These are phyloP conservation scores for Tetheella fluctuosa DNA, from an alignment of 2,888 invertebrate species.

Conservation along the genomic window DNA sequence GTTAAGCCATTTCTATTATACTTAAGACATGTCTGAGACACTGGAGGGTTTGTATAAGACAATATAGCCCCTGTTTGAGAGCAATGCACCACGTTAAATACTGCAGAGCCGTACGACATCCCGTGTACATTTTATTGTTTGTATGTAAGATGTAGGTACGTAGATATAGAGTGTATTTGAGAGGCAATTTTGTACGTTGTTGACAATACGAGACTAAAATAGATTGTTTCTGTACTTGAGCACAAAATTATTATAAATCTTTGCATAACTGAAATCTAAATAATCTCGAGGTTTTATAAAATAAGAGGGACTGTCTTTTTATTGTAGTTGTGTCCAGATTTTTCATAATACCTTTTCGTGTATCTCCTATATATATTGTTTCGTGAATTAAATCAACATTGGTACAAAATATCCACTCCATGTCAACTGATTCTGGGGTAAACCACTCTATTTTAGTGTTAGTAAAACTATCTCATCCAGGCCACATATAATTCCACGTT, in stretches of 20 bases:
- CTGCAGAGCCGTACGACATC: constrained; percentile 13
- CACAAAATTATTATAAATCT: too few species aligned
- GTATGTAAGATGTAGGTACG: background rate
- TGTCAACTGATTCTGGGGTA: too few species aligned
- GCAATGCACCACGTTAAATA: constrained; percentile 27
- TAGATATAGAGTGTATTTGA: background rate
- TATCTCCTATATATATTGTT: too few species aligned
- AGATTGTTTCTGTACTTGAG: too few species aligned
- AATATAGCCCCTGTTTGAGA: constrained; percentile 20
- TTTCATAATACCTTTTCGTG: too few species aligned
- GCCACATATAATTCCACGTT: constrained; percentile 16
- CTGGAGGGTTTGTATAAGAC: constrained; percentile 10
- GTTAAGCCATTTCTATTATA: constrained; percentile 6
- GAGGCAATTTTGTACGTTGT: background rate
- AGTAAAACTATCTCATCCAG: background rate
- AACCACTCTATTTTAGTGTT: too few species aligned
- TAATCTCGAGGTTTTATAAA: too few species aligned
- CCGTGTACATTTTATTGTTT: constrained; percentile 14
- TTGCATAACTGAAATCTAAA: too few species aligned
- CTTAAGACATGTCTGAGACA: background rate
- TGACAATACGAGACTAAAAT: background rate
- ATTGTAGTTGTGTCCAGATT: too few species aligned
- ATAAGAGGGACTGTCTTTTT: too few species aligned
- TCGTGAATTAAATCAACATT: too few species aligned
- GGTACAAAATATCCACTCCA: too few species aligned